Evolutionary conservation across 1,140 invertebrate genomes (phyloP).

Genomic region (Diprion similis): DNA sequence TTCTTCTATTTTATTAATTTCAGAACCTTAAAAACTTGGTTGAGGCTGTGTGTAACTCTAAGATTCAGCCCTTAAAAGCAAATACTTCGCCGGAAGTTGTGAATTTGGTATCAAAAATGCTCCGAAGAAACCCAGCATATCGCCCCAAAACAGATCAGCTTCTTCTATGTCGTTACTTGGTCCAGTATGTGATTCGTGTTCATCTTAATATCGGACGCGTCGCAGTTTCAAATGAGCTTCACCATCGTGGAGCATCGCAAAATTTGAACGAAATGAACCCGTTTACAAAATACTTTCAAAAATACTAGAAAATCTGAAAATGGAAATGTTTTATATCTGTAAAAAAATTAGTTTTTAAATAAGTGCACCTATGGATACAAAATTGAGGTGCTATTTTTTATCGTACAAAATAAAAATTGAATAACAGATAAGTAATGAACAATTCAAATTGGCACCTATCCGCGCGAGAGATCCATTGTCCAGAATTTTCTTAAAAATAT

Average conservation of each 20-base stretch:
- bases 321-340: too few relatives aligned
- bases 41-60: constrained; percentile 35
- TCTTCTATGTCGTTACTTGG: constrained; percentile 45
- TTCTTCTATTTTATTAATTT: constrained; percentile 3
- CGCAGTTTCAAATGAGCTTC: not conserved
- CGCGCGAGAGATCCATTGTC: too few relatives aligned
- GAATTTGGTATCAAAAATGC: constrained; percentile 50
- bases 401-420: too few relatives aligned
- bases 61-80: constrained; percentile 36
- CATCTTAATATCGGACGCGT: constrained; percentile 50
- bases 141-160: constrained; percentile 47
- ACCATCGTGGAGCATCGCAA: not conserved
- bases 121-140: constrained; percentile 39
- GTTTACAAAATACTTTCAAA: not conserved
- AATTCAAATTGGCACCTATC: too few relatives aligned
- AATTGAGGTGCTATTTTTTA: too few relatives aligned
- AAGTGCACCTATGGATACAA: too few relatives aligned
- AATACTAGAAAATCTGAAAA: not conserved
- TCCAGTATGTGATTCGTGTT: constrained; percentile 38
- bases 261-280: not conserved
- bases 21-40: constrained; percentile 41
- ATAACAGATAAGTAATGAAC: too few relatives aligned
- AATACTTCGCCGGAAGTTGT: constrained; percentile 28
- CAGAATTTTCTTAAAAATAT: too few relatives aligned
- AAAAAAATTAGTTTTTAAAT: too few relatives aligned